Evolutionary conservation across 2,113 vertebrate genomes (phyloP).

Genomic region (Percina caprodes): DNA sequence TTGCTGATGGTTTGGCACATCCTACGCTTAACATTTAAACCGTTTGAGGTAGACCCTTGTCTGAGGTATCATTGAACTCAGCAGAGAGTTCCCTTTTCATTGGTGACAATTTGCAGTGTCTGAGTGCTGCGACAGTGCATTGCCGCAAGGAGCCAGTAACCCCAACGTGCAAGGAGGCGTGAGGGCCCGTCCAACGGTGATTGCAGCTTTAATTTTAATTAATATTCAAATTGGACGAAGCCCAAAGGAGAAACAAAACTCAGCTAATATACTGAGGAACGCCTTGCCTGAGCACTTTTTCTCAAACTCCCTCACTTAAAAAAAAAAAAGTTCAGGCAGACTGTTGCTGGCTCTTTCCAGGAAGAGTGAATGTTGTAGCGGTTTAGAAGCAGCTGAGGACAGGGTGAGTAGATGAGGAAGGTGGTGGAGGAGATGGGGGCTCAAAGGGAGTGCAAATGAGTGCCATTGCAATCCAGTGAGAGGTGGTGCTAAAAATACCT

Average conservation of each 20-base stretch:
- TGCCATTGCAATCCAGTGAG: conserved; percentile 86
- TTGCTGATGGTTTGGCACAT: too few species aligned
- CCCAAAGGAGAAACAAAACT: conserved; percentile 36
- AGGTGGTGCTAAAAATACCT: conserved; percentile 83
- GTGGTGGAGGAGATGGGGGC: conserved; percentile 17
- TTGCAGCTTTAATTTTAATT: conserved; percentile 25
- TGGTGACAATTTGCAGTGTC: too few species aligned
- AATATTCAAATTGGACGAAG: conserved; percentile 56
- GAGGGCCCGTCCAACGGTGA: too few species aligned
- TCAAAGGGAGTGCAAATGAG: conserved; percentile 75
- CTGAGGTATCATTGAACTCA: too few species aligned
- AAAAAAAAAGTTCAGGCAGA: conserved; percentile 4
- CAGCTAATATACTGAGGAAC: conserved; percentile 30
- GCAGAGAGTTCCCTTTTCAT: too few species aligned
- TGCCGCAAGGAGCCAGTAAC: too few species aligned
- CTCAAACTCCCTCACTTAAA: conserved; percentile 20
- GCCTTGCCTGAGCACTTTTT: conserved; percentile 17
- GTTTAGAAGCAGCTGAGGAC: conserved; percentile 39
- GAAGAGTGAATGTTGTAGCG: conserved; percentile 75
- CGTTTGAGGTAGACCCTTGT: too few species aligned
- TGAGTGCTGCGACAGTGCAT: too few species aligned
- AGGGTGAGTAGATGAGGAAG: conserved; percentile 22
- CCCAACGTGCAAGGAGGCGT: too few species aligned
- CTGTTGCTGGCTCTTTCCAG: conserved; percentile 73
- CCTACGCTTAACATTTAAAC: too few species aligned